A percentile compares a stretch with the other conserved stretches of the same genome.
Evolutionary conservation across 2,888 invertebrate genomes (phyloP).

Genomic region (Pandemis heparana): DNA sequence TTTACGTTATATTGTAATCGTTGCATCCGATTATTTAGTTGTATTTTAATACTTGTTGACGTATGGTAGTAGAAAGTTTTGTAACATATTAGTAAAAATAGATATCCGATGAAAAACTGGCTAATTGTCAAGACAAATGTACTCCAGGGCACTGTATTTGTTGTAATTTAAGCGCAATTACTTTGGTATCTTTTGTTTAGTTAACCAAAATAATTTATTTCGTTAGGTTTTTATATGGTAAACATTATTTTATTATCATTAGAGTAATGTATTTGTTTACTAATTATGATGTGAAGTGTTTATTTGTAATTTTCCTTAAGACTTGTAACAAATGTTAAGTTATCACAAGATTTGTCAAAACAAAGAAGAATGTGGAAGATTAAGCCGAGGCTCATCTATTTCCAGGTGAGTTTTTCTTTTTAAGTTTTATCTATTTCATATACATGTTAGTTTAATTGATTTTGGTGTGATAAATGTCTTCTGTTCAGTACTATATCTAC

Average conservation of each 20-base stretch:
- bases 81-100: neutral
- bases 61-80: slow-evolving; percentile 17
- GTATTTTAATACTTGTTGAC: slow-evolving; percentile 23
- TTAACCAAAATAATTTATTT: slow-evolving; percentile 5
- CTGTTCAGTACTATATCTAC: neutral
- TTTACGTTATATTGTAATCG: slow-evolving; percentile 18
- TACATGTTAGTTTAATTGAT: neutral
- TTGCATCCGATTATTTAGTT: slow-evolving; percentile 16
- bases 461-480: neutral
- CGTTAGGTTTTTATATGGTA: neutral
- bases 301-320: slow-evolving; percentile 8
- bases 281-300: neutral
- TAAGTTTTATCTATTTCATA: neutral
- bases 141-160: slow-evolving; percentile 18
- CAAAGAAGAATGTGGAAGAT: slow-evolving; percentile 19
- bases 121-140: slow-evolving; percentile 38
- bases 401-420: slow-evolving; percentile 26
- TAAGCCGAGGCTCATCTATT: neutral
- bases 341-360: slow-evolving; percentile 24
- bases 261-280: neutral
- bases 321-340: slow-evolving; percentile 24
- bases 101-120: slow-evolving; percentile 7
- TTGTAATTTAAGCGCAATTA: slow-evolving; percentile 15
- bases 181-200: slow-evolving; percentile 17
- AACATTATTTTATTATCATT: neutral